A percentile compares a stretch with the other conserved stretches of the same genome.
These are phyloP conservation scores for Aurelia coerulea DNA, from an alignment of 30 jellyfish, hydroid and myxozoan genomes.

Conservation along the genomic window DNA sequence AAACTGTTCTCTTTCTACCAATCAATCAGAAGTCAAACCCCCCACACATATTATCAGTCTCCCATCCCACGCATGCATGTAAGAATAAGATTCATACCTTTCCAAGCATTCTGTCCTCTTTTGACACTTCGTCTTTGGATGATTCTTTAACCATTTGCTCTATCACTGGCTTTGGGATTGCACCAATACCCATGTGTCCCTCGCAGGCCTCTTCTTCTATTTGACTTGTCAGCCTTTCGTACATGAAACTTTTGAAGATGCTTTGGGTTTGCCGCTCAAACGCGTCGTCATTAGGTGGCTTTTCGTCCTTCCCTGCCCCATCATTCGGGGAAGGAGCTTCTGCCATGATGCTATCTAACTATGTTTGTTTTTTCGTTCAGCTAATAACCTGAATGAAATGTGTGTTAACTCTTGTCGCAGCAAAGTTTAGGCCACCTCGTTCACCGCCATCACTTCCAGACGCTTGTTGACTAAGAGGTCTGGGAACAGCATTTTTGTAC, in stretches of 20 bases:
- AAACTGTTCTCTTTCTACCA: too few species aligned
- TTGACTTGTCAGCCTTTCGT: constrained; percentile 75
- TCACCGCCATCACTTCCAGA: too few species aligned
- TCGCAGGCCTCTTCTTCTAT: constrained; percentile 77
- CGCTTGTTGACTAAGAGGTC: too few species aligned
- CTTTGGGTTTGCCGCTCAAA: constrained; percentile 65
- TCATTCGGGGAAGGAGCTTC: constrained; percentile 46
- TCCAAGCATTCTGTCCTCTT: constrained; percentile 29
- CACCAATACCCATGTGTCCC: constrained; percentile 81
- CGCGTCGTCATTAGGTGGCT: neutral
- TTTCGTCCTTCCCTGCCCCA: constrained; percentile 4
- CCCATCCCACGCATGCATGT: too few species aligned
- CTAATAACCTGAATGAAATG: too few species aligned
- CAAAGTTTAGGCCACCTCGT: too few species aligned
- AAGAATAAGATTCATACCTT: neutral
- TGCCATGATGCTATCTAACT: neutral
- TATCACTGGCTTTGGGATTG: constrained; percentile 49
- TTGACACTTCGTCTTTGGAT: constrained; percentile 20
- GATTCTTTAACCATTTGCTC: constrained; percentile 22
- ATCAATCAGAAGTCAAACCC: too few species aligned
- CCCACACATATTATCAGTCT: too few species aligned
- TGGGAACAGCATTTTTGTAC: too few species aligned
- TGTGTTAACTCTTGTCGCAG: too few species aligned
- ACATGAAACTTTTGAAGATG: constrained; percentile 72
- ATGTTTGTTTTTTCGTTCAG: too few species aligned